These are phyloP conservation scores for Fregata magnificens DNA, from an alignment of 2,113 vertebrate species.

Conservation along the genomic window DNA sequence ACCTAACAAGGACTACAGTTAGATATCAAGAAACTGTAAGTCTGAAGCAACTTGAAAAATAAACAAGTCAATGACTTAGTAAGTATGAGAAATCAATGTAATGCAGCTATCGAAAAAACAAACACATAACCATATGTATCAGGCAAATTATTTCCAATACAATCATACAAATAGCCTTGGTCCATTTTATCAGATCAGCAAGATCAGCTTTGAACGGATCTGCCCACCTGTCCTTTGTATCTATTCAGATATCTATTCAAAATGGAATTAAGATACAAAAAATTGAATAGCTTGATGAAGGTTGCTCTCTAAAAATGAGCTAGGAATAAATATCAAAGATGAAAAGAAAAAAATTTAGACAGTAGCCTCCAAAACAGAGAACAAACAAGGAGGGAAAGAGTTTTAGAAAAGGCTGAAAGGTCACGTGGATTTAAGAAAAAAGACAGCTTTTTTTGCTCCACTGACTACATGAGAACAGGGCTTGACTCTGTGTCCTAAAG, in stretches of 20 bases:
- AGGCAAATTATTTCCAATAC: neutral
- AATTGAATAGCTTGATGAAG: neutral
- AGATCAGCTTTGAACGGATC: neutral
- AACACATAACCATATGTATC: neutral
- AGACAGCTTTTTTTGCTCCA: neutral
- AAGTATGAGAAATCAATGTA: neutral
- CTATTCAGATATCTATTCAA: neutral
- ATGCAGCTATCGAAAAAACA: neutral
- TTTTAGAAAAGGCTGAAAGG: neutral
- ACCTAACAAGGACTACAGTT: neutral
- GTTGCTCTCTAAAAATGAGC: neutral
- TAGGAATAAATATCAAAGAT: neutral
- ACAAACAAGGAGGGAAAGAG: neutral
- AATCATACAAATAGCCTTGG: neutral
- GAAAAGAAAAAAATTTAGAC: neutral
- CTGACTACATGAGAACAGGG: neutral
- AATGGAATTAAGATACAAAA: neutral
- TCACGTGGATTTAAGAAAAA: neutral
- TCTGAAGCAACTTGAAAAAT: neutral
- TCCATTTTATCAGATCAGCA: neutral
- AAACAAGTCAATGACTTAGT: neutral
- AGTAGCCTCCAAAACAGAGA: neutral
- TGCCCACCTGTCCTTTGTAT: neutral
- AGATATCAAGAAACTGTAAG: neutral
- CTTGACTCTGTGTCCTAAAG: neutral